These are phyloP conservation scores for Rhombomys opimus DNA, from an alignment of 2,113 vertebrate species.

Conservation along the genomic window DNA sequence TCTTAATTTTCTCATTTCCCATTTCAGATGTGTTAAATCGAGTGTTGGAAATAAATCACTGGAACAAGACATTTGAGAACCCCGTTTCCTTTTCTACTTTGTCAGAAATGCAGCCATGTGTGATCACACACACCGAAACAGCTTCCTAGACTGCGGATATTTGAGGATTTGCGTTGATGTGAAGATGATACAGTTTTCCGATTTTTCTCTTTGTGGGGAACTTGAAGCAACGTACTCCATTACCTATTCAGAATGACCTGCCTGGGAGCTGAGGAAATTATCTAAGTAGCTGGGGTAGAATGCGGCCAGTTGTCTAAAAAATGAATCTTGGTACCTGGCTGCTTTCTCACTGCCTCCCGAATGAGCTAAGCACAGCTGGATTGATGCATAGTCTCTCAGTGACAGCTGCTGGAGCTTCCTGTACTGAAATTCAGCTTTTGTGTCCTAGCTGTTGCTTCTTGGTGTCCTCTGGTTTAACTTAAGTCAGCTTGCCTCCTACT, in stretches of 20 bases:
- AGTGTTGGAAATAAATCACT: slow-evolving; percentile 66
- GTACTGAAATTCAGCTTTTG: slow-evolving; percentile 51
- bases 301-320: slow-evolving; percentile 13
- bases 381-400: background rate
- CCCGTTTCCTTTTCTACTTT: slow-evolving; percentile 39
- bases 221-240: background rate
- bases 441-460: slow-evolving; percentile 61
- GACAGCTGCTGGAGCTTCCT: slow-evolving; percentile 9
- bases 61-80: background rate
- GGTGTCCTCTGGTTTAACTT: slow-evolving; percentile 71
- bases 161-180: background rate
- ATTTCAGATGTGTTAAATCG: slow-evolving; percentile 1
- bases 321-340: slow-evolving; percentile 29
- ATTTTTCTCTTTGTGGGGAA: background rate
- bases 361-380: slow-evolving; percentile 31
- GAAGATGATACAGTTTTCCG: background rate
- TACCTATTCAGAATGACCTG: background rate
- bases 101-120: background rate
- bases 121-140: background rate
- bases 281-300: slow-evolving; percentile 31
- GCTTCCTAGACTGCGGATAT: slow-evolving; percentile 18
- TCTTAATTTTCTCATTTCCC: slow-evolving; percentile 63
- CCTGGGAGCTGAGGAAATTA: background rate
- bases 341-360: slow-evolving; percentile 25
- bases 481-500: slow-evolving; percentile 55